Conservation (phyloP, 2,113 vertebrate species). For the Xenopus borealis region DNA sequence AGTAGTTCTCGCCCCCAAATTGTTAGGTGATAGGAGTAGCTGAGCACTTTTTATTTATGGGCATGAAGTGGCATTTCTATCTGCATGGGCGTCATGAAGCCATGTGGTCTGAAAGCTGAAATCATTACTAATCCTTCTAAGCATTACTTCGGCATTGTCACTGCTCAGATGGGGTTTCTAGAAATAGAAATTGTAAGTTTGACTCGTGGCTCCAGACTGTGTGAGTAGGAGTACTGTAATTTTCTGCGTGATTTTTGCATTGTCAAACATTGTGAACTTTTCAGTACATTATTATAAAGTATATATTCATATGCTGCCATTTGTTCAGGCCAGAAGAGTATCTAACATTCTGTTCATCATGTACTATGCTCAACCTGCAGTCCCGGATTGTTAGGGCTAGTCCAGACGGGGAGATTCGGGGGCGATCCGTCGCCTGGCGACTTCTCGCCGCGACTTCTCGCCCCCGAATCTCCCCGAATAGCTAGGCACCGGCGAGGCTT, state of each 20-base stretch:
- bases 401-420: too few relatives aligned
- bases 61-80: not conserved
- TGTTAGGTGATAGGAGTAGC: not conserved
- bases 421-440: too few relatives aligned
- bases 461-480: too few relatives aligned
- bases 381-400: too few relatives aligned
- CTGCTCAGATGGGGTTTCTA: conserved; percentile 38
- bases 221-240: conserved; percentile 40
- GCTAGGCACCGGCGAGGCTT: too few relatives aligned
- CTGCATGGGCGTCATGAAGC: not conserved
- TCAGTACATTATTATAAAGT: not conserved
- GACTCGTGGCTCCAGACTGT: conserved; percentile 41
- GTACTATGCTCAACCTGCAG: too few relatives aligned
- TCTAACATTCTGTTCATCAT: not conserved
- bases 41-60: not conserved
- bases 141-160: conserved; percentile 34
- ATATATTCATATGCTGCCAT: not conserved
- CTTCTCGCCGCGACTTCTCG: too few relatives aligned
- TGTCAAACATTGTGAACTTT: not conserved
- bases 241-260: conserved; percentile 20
- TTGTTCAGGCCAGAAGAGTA: not conserved
- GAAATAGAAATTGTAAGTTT: conserved; percentile 41
- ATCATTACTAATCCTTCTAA: conserved; percentile 23
- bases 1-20: too few relatives aligned
- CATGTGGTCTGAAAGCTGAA: conserved; percentile 27